Evolutionary conservation across 2,888 invertebrate genomes (phyloP), one percentile per base, ranked within the genome.

Genomic region (Meloe dianella): DNA sequence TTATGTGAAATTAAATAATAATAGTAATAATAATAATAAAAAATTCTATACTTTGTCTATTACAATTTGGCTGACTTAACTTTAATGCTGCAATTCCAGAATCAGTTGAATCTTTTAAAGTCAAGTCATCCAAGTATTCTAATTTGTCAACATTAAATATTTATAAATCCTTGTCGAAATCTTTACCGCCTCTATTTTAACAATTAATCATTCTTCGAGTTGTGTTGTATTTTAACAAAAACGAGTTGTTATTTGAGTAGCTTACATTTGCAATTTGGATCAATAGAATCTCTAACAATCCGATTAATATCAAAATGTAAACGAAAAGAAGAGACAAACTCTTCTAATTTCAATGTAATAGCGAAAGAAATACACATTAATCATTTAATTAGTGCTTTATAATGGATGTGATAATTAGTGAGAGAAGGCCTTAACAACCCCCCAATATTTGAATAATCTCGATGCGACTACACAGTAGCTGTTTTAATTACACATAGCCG

Each of bases 401-500:
- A 58, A 60, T 30, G 51, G 35, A 62, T 61, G 66, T 63, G 63
- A 66, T 66, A 66, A 66, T 66, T 66, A 66, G 66, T 57, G 63
- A 20, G 63, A 60, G 65, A 60, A 57, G 63, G 63, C 60, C 47
- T 47, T 2, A 9, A 1, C n/a, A 8, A 9, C 2, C 60, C 47
- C 60, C 47, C 47, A 41, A 56, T 57, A 66, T 66, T 63, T 63
- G 66, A 66, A 66, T 66, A 66, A 66, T 66, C 66, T 66, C 66
- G 66, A 66, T 66, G 57, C 57, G 63, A 60, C 62, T 65, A 60
- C 47, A 68, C 65, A 65, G 68, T 68, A 65, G 68, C 65, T 60
- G 61, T 61, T 68, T 64, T 68, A 68, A 68, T 68, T 64, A 68
- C 64, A 67, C 56, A 64, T 64, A 63, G 63, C 51, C 60, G 65